These are phyloP conservation scores for Eledona agricola DNA, from an alignment of 2,888 invertebrate species.

Conservation along the genomic window DNA sequence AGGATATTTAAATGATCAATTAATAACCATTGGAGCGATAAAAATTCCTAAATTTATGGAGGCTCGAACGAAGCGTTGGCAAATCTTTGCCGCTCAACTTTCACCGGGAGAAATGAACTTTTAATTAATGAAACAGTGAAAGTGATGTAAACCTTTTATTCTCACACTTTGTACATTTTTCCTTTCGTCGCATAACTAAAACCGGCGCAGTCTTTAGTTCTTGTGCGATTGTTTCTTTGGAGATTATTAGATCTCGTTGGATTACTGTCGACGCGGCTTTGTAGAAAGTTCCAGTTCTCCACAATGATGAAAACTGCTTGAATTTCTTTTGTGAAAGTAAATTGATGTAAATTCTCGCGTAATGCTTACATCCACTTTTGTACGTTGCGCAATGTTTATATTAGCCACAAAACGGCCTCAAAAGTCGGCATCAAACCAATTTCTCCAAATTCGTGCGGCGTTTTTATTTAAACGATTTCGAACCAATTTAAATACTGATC, in stretches of 20 bases:
- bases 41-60: constrained; percentile 27
- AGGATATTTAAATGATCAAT: constrained; percentile 11
- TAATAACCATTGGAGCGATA: constrained; percentile 10
- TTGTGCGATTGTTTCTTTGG: neutral
- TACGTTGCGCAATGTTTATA: constrained; percentile 20
- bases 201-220: neutral
- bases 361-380: constrained; percentile 26
- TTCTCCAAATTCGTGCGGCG: too few relatives aligned
- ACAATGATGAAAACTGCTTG: constrained; percentile 23
- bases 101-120: constrained; percentile 39
- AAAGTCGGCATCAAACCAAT: too few relatives aligned
- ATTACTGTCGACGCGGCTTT: neutral
- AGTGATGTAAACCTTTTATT: constrained; percentile 47
- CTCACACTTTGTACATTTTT: constrained; percentile 5
- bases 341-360: constrained; percentile 21
- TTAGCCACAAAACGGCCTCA: too few relatives aligned
- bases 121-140: constrained; percentile 49
- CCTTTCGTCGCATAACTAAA: constrained; percentile 6
- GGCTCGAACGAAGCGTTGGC: constrained; percentile 17
- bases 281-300: constrained; percentile 16
- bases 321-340: constrained; percentile 32
- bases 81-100: constrained; percentile 27
- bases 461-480: too few relatives aligned
- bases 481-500: too few relatives aligned
- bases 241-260: neutral